Percentiles rank a stretch among this genome's conserved stretches.
Evolutionary conservation across 2,888 invertebrate species (phyloP).

Genomic region (Baccha elongata): DNA sequence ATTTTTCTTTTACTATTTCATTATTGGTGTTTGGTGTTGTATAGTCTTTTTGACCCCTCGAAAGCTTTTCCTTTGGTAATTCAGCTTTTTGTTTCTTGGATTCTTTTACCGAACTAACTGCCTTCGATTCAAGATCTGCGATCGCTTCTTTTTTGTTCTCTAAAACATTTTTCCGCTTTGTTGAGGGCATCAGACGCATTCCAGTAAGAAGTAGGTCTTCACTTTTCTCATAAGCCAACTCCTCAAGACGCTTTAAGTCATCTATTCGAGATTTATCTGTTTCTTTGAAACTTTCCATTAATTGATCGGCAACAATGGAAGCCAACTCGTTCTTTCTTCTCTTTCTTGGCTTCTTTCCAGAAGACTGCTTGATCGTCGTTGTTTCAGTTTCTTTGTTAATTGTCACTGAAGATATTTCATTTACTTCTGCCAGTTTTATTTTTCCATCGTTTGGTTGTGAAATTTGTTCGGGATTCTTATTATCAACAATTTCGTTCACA

Average conservation of each 20-base stretch:
- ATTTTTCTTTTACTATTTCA: constrained; percentile 40
- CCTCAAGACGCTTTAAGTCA: constrained; percentile 81
- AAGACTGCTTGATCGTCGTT: constrained; percentile 62
- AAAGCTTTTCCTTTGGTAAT: constrained; percentile 67
- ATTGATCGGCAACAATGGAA: constrained; percentile 82
- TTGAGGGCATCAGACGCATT: constrained; percentile 81
- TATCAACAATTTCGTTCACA: neutral
- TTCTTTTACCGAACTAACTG: constrained; percentile 37
- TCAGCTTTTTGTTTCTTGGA: constrained; percentile 73
- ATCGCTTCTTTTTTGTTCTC: constrained; percentile 67
- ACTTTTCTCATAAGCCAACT: constrained; percentile 81
- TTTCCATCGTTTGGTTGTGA: neutral
- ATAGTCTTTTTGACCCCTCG: constrained; percentile 34
- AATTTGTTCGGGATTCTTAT: neutral
- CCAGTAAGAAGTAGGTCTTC: constrained; percentile 81
- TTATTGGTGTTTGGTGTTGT: constrained; percentile 63
- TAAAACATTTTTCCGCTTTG: constrained; percentile 78
- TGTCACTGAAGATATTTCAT: neutral
- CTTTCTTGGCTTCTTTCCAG: constrained; percentile 77
- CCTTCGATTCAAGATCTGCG: constrained; percentile 37
- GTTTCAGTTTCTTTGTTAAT: constrained; percentile 6
- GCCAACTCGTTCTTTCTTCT: constrained; percentile 82
- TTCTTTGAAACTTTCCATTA: constrained; percentile 81
- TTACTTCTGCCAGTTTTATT: neutral
- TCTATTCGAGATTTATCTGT: constrained; percentile 81